Evolutionary conservation across 2,888 invertebrate genomes (phyloP).

Genomic region (Drepana falcataria): DNA sequence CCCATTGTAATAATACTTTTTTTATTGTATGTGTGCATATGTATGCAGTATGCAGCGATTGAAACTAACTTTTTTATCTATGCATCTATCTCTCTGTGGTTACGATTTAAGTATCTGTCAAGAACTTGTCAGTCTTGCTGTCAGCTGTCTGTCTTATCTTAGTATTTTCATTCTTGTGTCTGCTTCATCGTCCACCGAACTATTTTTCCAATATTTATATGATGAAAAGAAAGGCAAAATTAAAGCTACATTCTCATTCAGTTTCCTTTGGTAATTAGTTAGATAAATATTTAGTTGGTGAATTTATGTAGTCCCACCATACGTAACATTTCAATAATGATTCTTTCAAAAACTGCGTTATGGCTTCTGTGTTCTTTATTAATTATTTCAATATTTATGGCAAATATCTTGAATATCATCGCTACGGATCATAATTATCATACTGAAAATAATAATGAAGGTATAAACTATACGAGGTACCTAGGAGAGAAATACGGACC

Average conservation of each 20-base stretch:
- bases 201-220: background rate
- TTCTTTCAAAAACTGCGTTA: slow-evolving; percentile 80
- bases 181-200: too few relatives aligned
- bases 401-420: slow-evolving; percentile 83
- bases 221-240: background rate
- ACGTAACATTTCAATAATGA: slow-evolving; percentile 61
- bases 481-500: slow-evolving; percentile 55
- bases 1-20: too few relatives aligned
- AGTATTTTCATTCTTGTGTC: too few relatives aligned
- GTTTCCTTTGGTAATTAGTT: background rate
- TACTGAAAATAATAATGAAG: slow-evolving; percentile 45
- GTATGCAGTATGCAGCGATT: too few relatives aligned
- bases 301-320: background rate
- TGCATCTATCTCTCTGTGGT: too few relatives aligned
- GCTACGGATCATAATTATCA: slow-evolving; percentile 78
- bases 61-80: too few relatives aligned
- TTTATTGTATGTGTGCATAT: too few relatives aligned
- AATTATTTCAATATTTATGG: slow-evolving; percentile 82
- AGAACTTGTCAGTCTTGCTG: too few relatives aligned
- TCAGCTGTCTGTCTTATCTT: too few relatives aligned
- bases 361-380: slow-evolving; percentile 80
- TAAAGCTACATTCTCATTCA: background rate
- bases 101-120: too few relatives aligned
- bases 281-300: background rate
- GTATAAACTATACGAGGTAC: slow-evolving; percentile 50